Percentiles rank a stretch among this genome's conserved stretches.
These are phyloP conservation scores for Mobula birostris DNA, from an alignment of 2,113 vertebrate species.

Conservation along the genomic window DNA sequence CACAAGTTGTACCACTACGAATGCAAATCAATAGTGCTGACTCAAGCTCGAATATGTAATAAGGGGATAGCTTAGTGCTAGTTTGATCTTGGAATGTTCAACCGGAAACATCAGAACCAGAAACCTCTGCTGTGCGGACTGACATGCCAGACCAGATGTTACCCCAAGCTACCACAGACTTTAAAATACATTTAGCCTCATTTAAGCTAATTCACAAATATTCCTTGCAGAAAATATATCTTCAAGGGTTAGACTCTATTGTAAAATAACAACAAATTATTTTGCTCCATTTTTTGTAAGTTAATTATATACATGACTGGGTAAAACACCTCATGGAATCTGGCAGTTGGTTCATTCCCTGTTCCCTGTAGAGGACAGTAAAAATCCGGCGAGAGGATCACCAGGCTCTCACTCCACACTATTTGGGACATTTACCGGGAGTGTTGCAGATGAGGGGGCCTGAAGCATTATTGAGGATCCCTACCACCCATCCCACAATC, in stretches of 20 bases:
- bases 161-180: not conserved
- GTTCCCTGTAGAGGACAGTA: not conserved
- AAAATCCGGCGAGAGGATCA: too few species aligned
- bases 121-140: too few species aligned
- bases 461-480: too few species aligned
- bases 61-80: not conserved
- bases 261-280: not conserved
- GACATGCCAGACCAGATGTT: not conserved
- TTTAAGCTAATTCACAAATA: not conserved
- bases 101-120: not conserved
- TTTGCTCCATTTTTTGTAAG: not conserved
- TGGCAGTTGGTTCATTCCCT: not conserved
- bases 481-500: too few species aligned
- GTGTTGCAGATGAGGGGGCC: too few species aligned
- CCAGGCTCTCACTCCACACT: too few species aligned
- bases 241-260: not conserved
- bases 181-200: too few species aligned
- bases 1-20: not conserved
- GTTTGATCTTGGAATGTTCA: not conserved
- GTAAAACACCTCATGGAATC: not conserved
- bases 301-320: not conserved
- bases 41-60: not conserved
- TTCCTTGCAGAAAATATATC: not conserved
- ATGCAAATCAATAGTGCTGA: not conserved
- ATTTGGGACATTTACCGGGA: too few species aligned